Conservation (phyloP, 2,113 vertebrate genomes). For the Cnemophilus loriae region DNA sequence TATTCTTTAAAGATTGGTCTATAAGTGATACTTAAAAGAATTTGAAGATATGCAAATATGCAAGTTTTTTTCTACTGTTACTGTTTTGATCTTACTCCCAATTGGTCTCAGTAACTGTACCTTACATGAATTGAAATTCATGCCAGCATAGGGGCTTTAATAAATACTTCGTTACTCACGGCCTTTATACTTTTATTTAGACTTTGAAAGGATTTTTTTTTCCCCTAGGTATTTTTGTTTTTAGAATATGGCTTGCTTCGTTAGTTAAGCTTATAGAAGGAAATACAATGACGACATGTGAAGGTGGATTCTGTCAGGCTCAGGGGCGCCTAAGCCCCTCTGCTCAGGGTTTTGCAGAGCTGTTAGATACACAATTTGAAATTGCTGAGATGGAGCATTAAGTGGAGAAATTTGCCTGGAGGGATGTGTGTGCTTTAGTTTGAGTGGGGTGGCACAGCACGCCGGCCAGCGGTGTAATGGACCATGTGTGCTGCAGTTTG, state of each 20-base stretch:
- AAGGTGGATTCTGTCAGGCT: neutral
- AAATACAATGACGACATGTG: neutral
- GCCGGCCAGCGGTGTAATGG: rapidly evolving
- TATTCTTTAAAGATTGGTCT: neutral
- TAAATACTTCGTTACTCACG: neutral
- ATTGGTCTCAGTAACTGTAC: neutral
- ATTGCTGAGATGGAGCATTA: neutral
- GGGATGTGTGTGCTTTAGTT: neutral
- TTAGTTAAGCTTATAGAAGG: neutral
- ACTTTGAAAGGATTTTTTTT: neutral
- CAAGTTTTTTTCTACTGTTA: neutral
- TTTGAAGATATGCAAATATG: neutral
- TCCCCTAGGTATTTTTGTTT: neutral
- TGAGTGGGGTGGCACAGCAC: neutral
- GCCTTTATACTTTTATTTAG: neutral
- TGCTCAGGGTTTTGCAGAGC: neutral
- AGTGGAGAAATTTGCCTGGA: neutral
- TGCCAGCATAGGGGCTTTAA: neutral
- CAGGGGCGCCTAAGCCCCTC: neutral
- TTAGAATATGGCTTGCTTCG: neutral
- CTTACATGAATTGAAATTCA: neutral
- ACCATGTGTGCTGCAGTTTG: neutral
- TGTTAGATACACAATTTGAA: neutral
- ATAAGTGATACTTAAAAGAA: neutral
- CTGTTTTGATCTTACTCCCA: neutral